These are phyloP conservation scores for Mythimna impura DNA, from an alignment of 2,888 invertebrate genomes.

Conservation along the genomic window DNA sequence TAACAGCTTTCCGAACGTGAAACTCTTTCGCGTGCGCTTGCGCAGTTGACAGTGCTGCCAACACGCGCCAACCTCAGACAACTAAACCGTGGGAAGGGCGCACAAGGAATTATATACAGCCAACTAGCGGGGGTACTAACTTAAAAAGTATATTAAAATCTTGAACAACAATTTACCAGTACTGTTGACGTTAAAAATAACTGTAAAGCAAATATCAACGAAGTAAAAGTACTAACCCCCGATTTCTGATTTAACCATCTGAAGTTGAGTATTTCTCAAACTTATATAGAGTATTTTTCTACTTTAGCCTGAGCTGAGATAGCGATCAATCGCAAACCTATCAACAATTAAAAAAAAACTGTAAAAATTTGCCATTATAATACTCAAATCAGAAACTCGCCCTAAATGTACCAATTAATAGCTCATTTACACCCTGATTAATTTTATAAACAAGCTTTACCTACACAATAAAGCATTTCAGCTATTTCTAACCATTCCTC, in stretches of 20 bases:
- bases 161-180: background rate
- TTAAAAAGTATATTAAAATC: conserved; percentile 40
- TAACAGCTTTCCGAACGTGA: conserved; percentile 43
- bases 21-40: conserved; percentile 65
- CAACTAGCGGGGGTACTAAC: conserved; percentile 71
- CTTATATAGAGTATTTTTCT: too few species aligned
- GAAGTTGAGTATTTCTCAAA: too few species aligned
- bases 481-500: background rate
- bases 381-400: too few species aligned
- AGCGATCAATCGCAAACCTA: too few species aligned
- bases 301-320: too few species aligned
- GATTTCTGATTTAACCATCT: too few species aligned
- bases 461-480: background rate
- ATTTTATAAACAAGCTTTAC: background rate
- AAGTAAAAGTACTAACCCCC: background rate
- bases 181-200: conserved; percentile 8
- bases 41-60: conserved; percentile 67
- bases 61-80: conserved; percentile 60
- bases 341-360: too few species aligned
- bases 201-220: background rate
- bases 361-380: too few species aligned
- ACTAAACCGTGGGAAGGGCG: conserved; percentile 79
- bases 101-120: conserved; percentile 73
- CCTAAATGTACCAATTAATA: background rate
- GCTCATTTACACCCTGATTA: background rate